phyloP scores from a whole-genome alignment of 2,113 vertebrate genomes.

The Lepisosteus oculatus region DNA sequence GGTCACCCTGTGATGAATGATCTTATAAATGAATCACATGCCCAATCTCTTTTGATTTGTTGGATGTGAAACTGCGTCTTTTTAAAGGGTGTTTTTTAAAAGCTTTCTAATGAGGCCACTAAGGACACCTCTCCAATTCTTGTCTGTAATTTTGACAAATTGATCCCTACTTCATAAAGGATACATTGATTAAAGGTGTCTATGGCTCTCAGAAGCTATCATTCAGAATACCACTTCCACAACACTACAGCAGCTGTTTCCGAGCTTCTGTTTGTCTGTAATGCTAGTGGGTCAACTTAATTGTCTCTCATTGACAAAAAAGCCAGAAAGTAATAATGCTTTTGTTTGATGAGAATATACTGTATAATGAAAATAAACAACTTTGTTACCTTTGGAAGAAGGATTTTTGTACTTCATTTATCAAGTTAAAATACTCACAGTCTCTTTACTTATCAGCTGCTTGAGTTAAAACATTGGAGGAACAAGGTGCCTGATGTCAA shows the following conservation, averaged over 20 bases:
- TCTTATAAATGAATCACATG: conserved; percentile 62
- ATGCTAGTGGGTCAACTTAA: no score
- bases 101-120: conserved; percentile 74
- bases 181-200: conserved; percentile 72
- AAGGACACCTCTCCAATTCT: conserved; percentile 68
- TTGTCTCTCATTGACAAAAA: no score
- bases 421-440: no score
- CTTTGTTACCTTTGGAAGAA: no score
- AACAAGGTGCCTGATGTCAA: no score
- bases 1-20: conserved; percentile 61
- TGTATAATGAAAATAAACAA: no score
- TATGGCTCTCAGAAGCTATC: conserved; percentile 59
- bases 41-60: conserved; percentile 76
- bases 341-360: no score
- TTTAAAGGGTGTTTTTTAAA: conserved; percentile 70
- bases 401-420: no score
- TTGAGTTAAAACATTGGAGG: no score
- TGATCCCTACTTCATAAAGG: conserved; percentile 72
- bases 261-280: no score
- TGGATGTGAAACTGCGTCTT: conserved; percentile 74
- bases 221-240: conserved; percentile 67
- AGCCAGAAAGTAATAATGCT: no score
- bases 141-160: conserved; percentile 83
- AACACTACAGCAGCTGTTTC: no score
- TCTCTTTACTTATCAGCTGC: conserved; percentile 46